Percentiles rank a stretch among this genome's conserved stretches.
These are phyloP conservation scores for Hemiprocne comata DNA, from an alignment of 2,113 vertebrate species.

Conservation along the genomic window DNA sequence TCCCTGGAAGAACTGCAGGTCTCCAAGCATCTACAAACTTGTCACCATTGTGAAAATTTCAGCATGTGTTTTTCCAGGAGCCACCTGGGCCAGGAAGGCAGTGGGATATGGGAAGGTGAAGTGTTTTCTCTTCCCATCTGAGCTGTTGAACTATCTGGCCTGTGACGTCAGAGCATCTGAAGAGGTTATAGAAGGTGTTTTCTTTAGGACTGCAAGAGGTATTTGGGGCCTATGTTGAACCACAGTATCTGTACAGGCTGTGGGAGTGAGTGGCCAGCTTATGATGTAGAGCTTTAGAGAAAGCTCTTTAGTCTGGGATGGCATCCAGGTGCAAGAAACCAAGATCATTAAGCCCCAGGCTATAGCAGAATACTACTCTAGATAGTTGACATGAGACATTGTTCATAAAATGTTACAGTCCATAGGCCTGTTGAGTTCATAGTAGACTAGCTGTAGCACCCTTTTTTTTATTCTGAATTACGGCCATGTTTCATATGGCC, in stretches of 20 bases:
- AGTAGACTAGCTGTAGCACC: not conserved
- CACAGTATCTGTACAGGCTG: fast-evolving
- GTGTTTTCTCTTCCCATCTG: not conserved
- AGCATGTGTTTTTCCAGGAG: not conserved
- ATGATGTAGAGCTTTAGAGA: not conserved
- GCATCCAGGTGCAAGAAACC: not conserved
- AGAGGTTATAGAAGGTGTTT: not conserved
- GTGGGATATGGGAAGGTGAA: fast-evolving
- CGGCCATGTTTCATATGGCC: not conserved
- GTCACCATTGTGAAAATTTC: not conserved
- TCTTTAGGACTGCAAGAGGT: not conserved
- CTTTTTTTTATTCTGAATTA: not conserved
- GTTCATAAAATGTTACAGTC: not conserved
- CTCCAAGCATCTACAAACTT: not conserved
- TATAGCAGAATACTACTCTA: not conserved
- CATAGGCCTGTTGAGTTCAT: not conserved
- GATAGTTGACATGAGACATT: not conserved
- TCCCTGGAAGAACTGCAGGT: not conserved
- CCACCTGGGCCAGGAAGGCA: not conserved
- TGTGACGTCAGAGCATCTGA: not conserved
- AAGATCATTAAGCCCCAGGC: not conserved
- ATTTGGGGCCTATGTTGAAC: not conserved
- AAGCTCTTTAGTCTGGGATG: not conserved
- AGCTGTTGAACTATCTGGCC: not conserved
- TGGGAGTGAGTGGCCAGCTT: not conserved